Conservation (phyloP, 2,797 vertebrate genomes). For the Peromyscus melanophrys region DNA sequence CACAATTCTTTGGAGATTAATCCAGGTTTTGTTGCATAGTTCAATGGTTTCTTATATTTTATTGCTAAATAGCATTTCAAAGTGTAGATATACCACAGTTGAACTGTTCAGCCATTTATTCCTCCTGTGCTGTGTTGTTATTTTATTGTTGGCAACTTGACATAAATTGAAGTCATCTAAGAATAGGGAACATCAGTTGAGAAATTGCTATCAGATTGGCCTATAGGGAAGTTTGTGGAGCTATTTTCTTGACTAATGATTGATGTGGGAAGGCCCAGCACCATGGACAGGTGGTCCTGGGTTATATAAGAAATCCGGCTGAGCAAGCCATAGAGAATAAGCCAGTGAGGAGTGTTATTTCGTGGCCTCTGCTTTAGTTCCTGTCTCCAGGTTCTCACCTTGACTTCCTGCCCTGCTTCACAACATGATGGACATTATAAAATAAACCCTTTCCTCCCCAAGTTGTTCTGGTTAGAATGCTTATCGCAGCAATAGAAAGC, state of each 20-base stretch:
- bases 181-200: not conserved
- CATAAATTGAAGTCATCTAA: not conserved
- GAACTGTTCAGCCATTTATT: not conserved
- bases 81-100: not conserved
- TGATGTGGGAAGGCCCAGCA: no score
- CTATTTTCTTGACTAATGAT: no score
- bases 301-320: not conserved
- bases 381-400: not conserved
- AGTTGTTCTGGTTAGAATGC: not conserved
- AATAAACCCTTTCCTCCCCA: not conserved
- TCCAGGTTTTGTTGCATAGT: not conserved
- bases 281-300: no score
- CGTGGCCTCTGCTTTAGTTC: not conserved
- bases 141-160: not conserved
- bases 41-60: slow-evolving; percentile 10
- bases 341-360: no score
- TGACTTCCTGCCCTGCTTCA: not conserved
- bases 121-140: not conserved
- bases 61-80: not conserved
- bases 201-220: no score
- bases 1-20: not conserved
- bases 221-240: no score
- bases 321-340: no score
- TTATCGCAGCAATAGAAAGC: not conserved
- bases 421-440: not conserved